Evolutionary conservation across 2,888 invertebrate genomes (phyloP), one percentile per base, ranked within the genome.

Genomic region (Tinea trinotella): DNA sequence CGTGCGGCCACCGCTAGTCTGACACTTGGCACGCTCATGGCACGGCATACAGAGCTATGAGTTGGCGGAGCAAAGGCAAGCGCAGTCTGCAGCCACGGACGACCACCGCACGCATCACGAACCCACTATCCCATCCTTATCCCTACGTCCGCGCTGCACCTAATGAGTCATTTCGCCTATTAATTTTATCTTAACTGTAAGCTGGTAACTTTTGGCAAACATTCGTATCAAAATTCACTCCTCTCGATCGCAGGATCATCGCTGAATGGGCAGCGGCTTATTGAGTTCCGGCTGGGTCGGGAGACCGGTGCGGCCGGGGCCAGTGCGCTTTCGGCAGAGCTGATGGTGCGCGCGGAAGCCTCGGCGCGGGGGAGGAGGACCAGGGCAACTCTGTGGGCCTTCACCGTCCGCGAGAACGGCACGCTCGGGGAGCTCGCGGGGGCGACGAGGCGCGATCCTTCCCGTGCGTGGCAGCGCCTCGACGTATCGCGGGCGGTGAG

Each of bases 401-500:
- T 92, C 77, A 88, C 89, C 63, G 90, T 92, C 63, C 84, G 85
- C 64, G 90, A 87, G 63, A 91, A 91, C 73, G 87, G 87, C 60
- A 90, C 88, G 63, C 88, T 90, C 54, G 79, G 75, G 57, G 71
- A 68, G 62, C 75, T 83, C 63, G 85, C 81, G 68, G 83, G 80
- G 66, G 60, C 76, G 52, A 84, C 92, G 62, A 87, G 91, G 68
- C 87, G 90, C 55, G 87, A 57, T 52, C 64, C 89, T 52, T 87
- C 89, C 58, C 87, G 92, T 59, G 95, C 94, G 52, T 96, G 96
- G 96, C 93, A 94, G 75, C 93, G 94, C 64, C 88, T 96, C 63
- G 94, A 96, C 80, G 88, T 96, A 63, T 94, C 95, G 59, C 83
- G 87, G 57, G 92, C 92, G 52, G 93, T 94, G 56, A 90, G 90